Conservation (phyloP, 2,113 vertebrate species). For the Cromileptes altivelis region DNA sequence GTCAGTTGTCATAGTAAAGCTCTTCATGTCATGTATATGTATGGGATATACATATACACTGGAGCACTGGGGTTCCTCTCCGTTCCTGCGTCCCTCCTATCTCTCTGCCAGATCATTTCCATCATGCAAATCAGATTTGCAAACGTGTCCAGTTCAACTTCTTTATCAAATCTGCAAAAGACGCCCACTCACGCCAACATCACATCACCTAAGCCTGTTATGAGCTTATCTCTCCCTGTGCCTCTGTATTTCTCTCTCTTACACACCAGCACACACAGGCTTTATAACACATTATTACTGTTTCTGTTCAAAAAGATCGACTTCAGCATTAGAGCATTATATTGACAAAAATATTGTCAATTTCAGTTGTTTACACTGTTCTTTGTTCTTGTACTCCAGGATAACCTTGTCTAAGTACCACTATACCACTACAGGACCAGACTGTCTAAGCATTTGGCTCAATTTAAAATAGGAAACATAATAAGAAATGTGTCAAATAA, state of each 20-base stretch:
- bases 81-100: not conserved
- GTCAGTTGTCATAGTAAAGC: not conserved
- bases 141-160: constrained; percentile 40
- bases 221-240: not conserved
- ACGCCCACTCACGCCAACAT: not conserved
- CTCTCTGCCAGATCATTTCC: constrained; percentile 29
- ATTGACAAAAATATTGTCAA: no score
- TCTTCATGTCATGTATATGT: not conserved
- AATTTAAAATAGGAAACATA: not conserved
- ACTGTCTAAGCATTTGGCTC: not conserved
- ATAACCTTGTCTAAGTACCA: no score
- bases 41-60: not conserved
- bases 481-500: not conserved
- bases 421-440: no score
- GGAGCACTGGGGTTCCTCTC: not conserved
- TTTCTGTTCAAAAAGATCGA: no score
- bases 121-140: constrained; percentile 61
- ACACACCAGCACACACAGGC: not conserved
- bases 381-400: no score
- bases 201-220: not conserved
- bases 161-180: constrained; percentile 16
- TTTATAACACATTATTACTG: not conserved
- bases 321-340: no score
- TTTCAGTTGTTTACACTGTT: no score
- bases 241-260: not conserved